Evolutionary conservation across 2,113 vertebrate genomes (phyloP).

Genomic region (Psettodes erumei): DNA sequence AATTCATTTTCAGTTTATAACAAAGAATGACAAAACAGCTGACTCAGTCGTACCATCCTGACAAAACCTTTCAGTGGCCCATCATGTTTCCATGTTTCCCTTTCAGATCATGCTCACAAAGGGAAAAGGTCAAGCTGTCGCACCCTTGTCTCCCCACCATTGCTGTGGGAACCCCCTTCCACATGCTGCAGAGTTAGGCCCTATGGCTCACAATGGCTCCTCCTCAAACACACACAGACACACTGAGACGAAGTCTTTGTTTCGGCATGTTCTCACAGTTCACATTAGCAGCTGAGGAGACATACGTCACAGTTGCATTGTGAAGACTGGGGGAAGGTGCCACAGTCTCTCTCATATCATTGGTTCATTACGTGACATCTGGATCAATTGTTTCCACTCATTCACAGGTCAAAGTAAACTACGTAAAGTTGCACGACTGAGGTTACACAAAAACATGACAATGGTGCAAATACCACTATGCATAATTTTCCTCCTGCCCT

Average conservation of each 20-base stretch:
- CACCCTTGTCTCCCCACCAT: slow-evolving; percentile 47
- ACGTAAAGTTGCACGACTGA: slow-evolving; percentile 12
- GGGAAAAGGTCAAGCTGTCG: slow-evolving; percentile 59
- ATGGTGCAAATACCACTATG: not conserved
- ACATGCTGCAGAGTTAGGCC: slow-evolving; percentile 57
- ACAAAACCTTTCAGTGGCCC: slow-evolving; percentile 46
- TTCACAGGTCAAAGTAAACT: slow-evolving; percentile 29
- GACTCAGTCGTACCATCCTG: slow-evolving; percentile 40
- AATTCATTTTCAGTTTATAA: slow-evolving; percentile 5
- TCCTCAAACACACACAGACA: slow-evolving; percentile 44
- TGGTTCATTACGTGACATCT: slow-evolving; percentile 46
- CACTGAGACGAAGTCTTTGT: slow-evolving; percentile 73
- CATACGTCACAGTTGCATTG: slow-evolving; percentile 57
- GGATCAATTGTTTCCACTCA: slow-evolving; percentile 35
- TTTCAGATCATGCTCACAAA: slow-evolving; percentile 55
- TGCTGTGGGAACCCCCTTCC: slow-evolving; percentile 59
- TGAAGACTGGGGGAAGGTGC: slow-evolving; percentile 33
- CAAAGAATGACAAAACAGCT: slow-evolving; percentile 40
- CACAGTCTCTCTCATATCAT: not conserved
- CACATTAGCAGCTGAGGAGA: slow-evolving; percentile 45
- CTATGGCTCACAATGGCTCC: slow-evolving; percentile 59
- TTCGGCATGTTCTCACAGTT: slow-evolving; percentile 64
- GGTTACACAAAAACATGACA: not conserved
- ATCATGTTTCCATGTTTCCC: slow-evolving; percentile 37
- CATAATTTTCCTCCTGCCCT: not conserved